A percentile compares a stretch with the other conserved stretches of the same genome.
Evolutionary conservation across 2,797 vertebrate genomes (phyloP).

Genomic region (Phoebastria nigripes): DNA sequence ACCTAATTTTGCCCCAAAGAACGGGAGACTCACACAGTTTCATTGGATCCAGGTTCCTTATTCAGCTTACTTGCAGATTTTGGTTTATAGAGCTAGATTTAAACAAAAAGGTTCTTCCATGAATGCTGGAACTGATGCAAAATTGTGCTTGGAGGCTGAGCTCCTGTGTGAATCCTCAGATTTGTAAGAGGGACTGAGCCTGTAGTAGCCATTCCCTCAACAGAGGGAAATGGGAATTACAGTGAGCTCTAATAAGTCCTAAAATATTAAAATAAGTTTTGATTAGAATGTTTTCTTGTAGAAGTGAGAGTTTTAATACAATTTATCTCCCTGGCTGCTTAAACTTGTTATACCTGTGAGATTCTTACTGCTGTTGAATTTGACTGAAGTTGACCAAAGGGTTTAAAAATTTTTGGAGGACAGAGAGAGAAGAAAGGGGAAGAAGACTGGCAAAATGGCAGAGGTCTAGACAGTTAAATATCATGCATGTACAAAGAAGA

Average conservation of each 20-base stretch:
- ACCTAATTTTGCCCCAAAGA: not conserved
- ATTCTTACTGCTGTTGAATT: not conserved
- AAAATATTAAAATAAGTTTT: not conserved
- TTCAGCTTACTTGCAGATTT: not conserved
- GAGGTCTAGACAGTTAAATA: not conserved
- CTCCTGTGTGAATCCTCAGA: not conserved
- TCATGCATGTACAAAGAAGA: fast-evolving
- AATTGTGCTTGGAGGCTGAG: not conserved
- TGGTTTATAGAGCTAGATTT: not conserved
- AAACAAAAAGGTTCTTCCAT: not conserved
- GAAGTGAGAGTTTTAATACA: not conserved
- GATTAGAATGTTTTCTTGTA: not conserved
- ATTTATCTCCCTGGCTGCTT: not conserved
- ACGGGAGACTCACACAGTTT: not conserved
- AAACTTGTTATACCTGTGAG: not conserved
- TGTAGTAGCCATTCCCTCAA: not conserved
- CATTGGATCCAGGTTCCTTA: not conserved
- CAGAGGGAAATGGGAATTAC: not conserved
- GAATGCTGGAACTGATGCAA: not conserved
- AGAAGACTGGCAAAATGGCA: not conserved
- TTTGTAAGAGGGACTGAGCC: not conserved
- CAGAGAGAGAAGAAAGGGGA: not conserved
- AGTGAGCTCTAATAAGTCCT: not conserved
- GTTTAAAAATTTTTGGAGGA: not conserved
- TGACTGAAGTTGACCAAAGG: not conserved